A percentile compares a stretch with the other conserved stretches of the same genome.
Conservation (phyloP, 2,797 vertebrate species). For the Euthynnus affinis region DNA sequence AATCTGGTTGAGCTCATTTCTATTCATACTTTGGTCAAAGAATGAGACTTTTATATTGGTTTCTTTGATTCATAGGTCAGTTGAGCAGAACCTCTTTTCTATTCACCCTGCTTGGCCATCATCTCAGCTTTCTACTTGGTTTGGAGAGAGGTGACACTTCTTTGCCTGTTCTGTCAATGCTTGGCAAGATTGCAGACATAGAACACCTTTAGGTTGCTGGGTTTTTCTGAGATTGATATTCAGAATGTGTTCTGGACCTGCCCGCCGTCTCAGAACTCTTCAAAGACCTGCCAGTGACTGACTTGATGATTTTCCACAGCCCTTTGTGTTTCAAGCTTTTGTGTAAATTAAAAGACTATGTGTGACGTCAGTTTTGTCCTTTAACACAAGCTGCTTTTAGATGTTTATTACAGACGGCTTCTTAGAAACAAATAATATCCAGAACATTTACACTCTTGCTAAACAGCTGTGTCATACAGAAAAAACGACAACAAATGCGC, state of each 20-base stretch:
- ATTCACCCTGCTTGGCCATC: conserved; percentile 9
- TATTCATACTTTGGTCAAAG: conserved; percentile 30
- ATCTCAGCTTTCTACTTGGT: conserved; percentile 1
- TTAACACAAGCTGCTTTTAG: conserved; percentile 25
- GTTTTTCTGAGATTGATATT: conserved; percentile 17
- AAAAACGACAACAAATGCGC: conserved; percentile 16
- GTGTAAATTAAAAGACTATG: not conserved
- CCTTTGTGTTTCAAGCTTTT: conserved; percentile 20
- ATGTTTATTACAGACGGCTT: conserved; percentile 10
- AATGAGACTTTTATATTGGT: conserved; percentile 7
- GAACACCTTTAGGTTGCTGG: conserved; percentile 15
- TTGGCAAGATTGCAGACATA: not conserved
- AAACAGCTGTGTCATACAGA: conserved; percentile 47
- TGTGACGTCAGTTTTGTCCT: not conserved
- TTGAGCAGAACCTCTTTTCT: conserved; percentile 22
- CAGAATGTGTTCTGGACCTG: conserved; percentile 9
- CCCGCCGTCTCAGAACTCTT: conserved; percentile 9
- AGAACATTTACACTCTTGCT: conserved; percentile 21
- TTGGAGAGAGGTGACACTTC: conserved; percentile 22
- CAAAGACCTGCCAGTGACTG: not conserved
- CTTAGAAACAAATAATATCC: conserved; percentile 16
- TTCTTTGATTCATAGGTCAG: conserved; percentile 23
- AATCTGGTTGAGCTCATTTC: not conserved
- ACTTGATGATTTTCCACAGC: conserved; percentile 5
- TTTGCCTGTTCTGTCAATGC: not conserved